Evolutionary conservation across 2,888 invertebrate species (phyloP).

Genomic region (Electrophaes corylata): DNA sequence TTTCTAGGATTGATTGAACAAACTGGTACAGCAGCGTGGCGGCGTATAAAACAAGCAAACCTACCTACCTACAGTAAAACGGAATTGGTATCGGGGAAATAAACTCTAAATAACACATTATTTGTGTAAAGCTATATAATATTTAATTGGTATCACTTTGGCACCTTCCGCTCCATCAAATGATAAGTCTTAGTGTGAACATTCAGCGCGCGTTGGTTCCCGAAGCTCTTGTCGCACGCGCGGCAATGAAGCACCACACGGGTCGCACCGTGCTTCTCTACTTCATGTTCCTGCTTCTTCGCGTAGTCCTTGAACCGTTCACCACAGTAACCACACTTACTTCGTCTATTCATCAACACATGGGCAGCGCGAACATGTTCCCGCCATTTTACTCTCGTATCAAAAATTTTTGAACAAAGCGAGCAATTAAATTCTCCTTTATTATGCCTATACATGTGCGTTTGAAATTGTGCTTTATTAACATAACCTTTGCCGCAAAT

Average conservation of each 20-base stretch:
- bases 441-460: constrained; percentile 61
- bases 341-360: constrained; percentile 48
- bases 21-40: too few relatives aligned
- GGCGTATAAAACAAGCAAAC: too few relatives aligned
- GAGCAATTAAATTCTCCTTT: constrained; percentile 56
- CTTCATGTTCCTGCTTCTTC: constrained; percentile 67
- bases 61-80: too few relatives aligned
- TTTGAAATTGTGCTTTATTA: constrained; percentile 50
- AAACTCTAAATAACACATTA: too few relatives aligned
- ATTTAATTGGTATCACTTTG: constrained; percentile 8
- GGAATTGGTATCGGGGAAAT: too few relatives aligned
- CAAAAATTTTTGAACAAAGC: constrained; percentile 54
- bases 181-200: constrained; percentile 57
- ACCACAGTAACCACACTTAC: constrained; percentile 62
- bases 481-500: constrained; percentile 76
- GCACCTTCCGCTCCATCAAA: constrained; percentile 21
- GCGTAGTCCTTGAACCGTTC: constrained; percentile 69
- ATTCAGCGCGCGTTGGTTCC: constrained; percentile 75
- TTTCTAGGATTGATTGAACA: too few relatives aligned
- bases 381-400: constrained; percentile 52
- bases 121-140: not conserved
- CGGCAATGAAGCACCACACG: constrained; percentile 68
- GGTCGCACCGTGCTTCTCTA: constrained; percentile 63
- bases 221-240: constrained; percentile 75
- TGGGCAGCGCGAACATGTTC: constrained; percentile 58